Evolutionary conservation across 2,113 vertebrate genomes (phyloP).

Genomic region (Ciconia maguari): DNA sequence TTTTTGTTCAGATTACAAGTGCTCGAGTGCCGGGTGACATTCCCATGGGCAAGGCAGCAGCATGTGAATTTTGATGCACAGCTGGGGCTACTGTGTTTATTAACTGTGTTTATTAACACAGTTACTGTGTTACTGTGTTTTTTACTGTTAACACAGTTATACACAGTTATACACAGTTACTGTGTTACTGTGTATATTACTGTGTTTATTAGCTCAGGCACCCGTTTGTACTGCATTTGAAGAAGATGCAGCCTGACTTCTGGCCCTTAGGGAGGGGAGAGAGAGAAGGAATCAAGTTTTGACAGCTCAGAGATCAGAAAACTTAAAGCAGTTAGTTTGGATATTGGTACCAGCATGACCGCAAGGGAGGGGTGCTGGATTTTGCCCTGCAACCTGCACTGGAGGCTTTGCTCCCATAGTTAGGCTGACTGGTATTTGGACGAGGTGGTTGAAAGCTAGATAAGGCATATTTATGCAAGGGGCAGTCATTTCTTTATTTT

Average conservation of each 20-base stretch:
- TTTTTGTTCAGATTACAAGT: conserved; percentile 39
- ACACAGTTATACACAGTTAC: too few relatives aligned
- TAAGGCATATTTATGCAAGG: not conserved
- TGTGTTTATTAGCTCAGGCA: not conserved
- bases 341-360: not conserved
- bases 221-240: not conserved
- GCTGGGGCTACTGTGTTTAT: conserved; percentile 12
- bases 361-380: not conserved
- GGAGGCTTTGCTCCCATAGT: not conserved
- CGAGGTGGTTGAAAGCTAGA: not conserved
- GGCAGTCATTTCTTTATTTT: not conserved
- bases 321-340: not conserved
- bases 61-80: not conserved
- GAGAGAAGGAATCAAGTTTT: not conserved
- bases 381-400: not conserved
- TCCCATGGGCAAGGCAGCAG: conserved; percentile 51
- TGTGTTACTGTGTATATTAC: too few relatives aligned
- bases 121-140: too few relatives aligned
- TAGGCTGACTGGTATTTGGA: not conserved
- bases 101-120: too few relatives aligned
- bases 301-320: not conserved
- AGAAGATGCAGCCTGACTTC: not conserved
- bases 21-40: not conserved
- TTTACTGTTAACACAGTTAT: too few relatives aligned
- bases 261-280: not conserved